These are phyloP conservation scores for Cryptocheilus praepositus DNA, from an alignment of 2,888 invertebrate species.

Conservation along the genomic window DNA sequence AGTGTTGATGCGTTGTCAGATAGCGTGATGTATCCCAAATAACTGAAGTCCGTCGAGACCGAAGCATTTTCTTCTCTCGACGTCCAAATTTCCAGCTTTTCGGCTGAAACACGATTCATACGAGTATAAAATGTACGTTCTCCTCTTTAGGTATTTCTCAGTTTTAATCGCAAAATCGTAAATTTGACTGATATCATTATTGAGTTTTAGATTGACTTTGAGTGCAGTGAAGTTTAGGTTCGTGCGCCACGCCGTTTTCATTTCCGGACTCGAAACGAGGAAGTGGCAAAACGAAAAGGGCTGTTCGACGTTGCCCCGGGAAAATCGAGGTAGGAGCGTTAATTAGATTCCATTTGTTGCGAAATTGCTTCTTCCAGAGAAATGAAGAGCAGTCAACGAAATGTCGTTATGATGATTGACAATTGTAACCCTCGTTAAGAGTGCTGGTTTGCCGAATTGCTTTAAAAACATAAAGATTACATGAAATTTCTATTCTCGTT, in stretches of 20 bases:
- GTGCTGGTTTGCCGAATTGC: too few relatives aligned
- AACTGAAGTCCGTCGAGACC: constrained; percentile 78
- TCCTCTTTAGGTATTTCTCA: too few relatives aligned
- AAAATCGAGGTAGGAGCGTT: constrained; percentile 20
- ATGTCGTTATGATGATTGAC: too few relatives aligned
- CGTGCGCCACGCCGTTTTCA: constrained; percentile 13
- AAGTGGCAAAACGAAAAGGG: constrained; percentile 14
- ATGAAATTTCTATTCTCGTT: too few relatives aligned
- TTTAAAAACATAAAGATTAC: too few relatives aligned
- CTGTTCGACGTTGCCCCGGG: constrained; percentile 31
- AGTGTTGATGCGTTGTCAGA: constrained; percentile 87
- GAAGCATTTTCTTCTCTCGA: constrained; percentile 78
- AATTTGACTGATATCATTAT: too few relatives aligned
- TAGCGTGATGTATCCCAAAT: constrained; percentile 85
- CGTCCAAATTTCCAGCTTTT: constrained; percentile 84
- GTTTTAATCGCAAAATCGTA: too few relatives aligned
- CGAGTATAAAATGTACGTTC: neutral
- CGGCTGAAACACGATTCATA: constrained; percentile 76
- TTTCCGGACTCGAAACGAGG: constrained; percentile 18
- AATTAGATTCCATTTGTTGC: constrained; percentile 43
- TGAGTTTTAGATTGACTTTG: too few relatives aligned
- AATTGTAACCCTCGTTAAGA: too few relatives aligned
- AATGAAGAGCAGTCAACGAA: neutral
- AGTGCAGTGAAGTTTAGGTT: too few relatives aligned
- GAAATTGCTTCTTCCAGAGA: constrained; percentile 31